Base-by-base conservation (phyloP, 1,140 invertebrate species). In the Musca domestica region DNA sequence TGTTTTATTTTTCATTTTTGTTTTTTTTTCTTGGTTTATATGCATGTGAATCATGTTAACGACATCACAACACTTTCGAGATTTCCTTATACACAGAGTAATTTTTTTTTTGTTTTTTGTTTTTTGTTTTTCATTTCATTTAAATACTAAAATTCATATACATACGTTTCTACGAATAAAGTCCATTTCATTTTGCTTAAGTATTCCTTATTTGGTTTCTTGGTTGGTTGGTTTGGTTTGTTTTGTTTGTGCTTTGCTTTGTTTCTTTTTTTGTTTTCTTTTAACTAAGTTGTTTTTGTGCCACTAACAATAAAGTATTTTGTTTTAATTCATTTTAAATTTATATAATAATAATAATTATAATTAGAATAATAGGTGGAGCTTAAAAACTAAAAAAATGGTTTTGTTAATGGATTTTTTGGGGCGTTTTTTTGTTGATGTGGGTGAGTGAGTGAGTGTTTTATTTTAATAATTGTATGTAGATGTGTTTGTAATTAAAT, bases 31-130 rank as follows among this genome's bases (percentile, higher is more conserved):
- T n/a, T n/a, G n/a, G n/a, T 58, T 25, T n/a, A 17, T 23, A 58
- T 46, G 27, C 15, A 66, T 48, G 27, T 52, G 41, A 52, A 66
- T 52, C 20, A 52, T 41, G 34, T 46, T 25, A 52, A 48, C 47
- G 47, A 69, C 72, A 78, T 78, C 76, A 78, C 76, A 78, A 78
- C 76, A 76, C 76, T 76, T 73, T 78, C 73, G 76, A 78, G 76
- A 78, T 75, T 77, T 66, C 63, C 66, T n/a, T 67, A 71, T 56
- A 69, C 56, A 41, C 61, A 19, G 14, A 17, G 30, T 30, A 34
- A 17, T 17, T 64, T 3, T n/a, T 46, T 22, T 30, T 22, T 22
- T 34, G 5, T 23, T 7, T 61, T 34, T 27, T 41, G 14, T 64
- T 19, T 22, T 64, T 20, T 64, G 3, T 9, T 41, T 64, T 41